Evolutionary conservation across 2,113 vertebrate genomes (phyloP).

Genomic region (Callionymus lyra): DNA sequence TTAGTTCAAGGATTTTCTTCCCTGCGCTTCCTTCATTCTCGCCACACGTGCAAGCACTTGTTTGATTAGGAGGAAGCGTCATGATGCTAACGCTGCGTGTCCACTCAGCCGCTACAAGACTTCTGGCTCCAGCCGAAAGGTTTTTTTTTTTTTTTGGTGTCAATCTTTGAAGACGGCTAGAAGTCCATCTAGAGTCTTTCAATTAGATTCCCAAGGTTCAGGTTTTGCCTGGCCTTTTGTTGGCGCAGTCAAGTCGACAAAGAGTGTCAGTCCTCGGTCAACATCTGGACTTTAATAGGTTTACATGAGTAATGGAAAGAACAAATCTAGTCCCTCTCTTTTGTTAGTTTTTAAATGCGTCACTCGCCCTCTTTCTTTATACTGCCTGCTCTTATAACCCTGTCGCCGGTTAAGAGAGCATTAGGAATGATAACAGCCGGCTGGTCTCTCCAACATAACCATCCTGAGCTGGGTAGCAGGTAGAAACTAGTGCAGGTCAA

Average conservation of each 20-base stretch:
- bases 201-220: slow-evolving; percentile 7
- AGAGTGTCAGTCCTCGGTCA: slow-evolving; percentile 24
- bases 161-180: slow-evolving; percentile 4
- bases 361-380: slow-evolving; percentile 4
- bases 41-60: slow-evolving; percentile 23
- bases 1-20: slow-evolving; percentile 17
- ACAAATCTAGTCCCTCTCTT: slow-evolving; percentile 20
- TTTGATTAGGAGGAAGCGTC: slow-evolving; percentile 27
- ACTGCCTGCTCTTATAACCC: too few relatives aligned
- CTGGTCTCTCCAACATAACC: not conserved
- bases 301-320: slow-evolving; percentile 52
- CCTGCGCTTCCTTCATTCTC: slow-evolving; percentile 9
- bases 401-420: slow-evolving; percentile 24
- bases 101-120: slow-evolving; percentile 11
- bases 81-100: slow-evolving; percentile 23
- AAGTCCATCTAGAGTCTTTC: not conserved
- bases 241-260: slow-evolving; percentile 11
- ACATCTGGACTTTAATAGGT: slow-evolving; percentile 51
- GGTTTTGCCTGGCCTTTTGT: slow-evolving; percentile 18
- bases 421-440: slow-evolving; percentile 24
- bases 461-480: too few relatives aligned
- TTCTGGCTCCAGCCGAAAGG: slow-evolving; percentile 11
- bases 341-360: slow-evolving; percentile 33
- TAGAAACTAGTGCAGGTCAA: too few relatives aligned
- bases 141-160: not conserved